A percentile compares a stretch with the other conserved stretches of the same genome.
These are phyloP conservation scores for Diorhabda sublineata DNA, from an alignment of 1,140 invertebrate genomes.

Conservation along the genomic window DNA sequence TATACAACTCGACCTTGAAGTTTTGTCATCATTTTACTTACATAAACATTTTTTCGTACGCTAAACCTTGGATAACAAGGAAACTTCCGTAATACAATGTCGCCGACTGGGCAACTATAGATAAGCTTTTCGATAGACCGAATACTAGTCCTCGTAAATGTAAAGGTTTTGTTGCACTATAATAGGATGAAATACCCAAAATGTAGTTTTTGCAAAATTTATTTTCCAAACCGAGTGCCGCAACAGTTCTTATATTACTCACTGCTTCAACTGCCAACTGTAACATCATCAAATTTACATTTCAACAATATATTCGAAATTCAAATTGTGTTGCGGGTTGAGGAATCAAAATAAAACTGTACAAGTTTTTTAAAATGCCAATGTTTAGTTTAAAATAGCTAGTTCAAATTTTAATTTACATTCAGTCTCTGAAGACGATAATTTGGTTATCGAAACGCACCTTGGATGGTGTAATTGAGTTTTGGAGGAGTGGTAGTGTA, in stretches of 20 bases:
- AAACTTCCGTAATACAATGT: slow-evolving; percentile 78
- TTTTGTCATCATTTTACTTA: slow-evolving; percentile 44
- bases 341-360: too few species aligned
- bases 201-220: slow-evolving; percentile 62
- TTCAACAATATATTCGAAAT: too few species aligned
- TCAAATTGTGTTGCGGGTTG: too few species aligned
- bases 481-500: too few species aligned
- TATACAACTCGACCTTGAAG: too few species aligned
- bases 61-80: slow-evolving; percentile 62
- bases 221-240: slow-evolving; percentile 64
- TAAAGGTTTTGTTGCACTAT: slow-evolving; percentile 55
- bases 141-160: slow-evolving; percentile 70
- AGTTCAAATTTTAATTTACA: too few species aligned
- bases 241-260: slow-evolving; percentile 73
- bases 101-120: slow-evolving; percentile 76
- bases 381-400: too few species aligned
- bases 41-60: slow-evolving; percentile 77
- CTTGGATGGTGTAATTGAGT: too few species aligned
- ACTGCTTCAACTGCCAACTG: slow-evolving; percentile 70
- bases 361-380: too few species aligned
- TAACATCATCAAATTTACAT: slow-evolving; percentile 9
- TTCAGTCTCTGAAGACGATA: too few species aligned
- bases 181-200: slow-evolving; percentile 50
- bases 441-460: too few species aligned
- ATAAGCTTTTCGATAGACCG: slow-evolving; percentile 69